These are phyloP conservation scores for Pristiophorus japonicus DNA, from an alignment of 2,113 vertebrate species.

Conservation along the genomic window DNA sequence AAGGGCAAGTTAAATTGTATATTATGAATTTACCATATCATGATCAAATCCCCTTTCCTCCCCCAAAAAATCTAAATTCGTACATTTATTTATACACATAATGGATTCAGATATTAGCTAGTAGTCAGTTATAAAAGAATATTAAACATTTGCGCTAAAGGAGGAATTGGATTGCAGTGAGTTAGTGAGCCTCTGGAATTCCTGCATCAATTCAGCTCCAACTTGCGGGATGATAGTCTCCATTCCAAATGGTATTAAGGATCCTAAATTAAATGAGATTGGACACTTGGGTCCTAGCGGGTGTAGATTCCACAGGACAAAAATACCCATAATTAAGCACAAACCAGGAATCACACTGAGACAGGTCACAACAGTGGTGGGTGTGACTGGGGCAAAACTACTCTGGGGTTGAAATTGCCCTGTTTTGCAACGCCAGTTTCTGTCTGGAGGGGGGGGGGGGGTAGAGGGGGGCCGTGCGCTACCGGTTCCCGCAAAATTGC, in stretches of 20 bases:
- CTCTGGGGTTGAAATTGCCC: too few relatives aligned
- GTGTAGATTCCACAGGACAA: not conserved
- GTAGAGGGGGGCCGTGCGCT: too few relatives aligned
- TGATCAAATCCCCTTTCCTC: not conserved
- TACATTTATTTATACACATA: not conserved
- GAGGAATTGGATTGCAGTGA: not conserved
- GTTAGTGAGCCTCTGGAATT: not conserved
- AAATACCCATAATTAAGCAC: not conserved
- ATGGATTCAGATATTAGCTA: not conserved
- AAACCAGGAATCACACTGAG: not conserved
- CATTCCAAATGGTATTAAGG: not conserved
- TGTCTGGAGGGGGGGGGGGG: too few relatives aligned
- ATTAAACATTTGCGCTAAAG: not conserved
- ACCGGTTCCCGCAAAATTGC: too few relatives aligned
- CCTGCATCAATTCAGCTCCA: not conserved
- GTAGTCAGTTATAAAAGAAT: not conserved
- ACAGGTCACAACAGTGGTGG: not conserved
- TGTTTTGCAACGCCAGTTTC: too few relatives aligned
- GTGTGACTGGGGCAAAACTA: not conserved
- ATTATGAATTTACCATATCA: slow-evolving; percentile 18
- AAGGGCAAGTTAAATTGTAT: slow-evolving; percentile 39
- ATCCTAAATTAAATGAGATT: not conserved
- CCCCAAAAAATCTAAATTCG: not conserved
- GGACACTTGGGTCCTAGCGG: too few relatives aligned
- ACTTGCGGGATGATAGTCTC: not conserved